phyloP scores from a whole-genome alignment of 2,113 vertebrate genomes.

The Anarrhichthys ocellatus region DNA sequence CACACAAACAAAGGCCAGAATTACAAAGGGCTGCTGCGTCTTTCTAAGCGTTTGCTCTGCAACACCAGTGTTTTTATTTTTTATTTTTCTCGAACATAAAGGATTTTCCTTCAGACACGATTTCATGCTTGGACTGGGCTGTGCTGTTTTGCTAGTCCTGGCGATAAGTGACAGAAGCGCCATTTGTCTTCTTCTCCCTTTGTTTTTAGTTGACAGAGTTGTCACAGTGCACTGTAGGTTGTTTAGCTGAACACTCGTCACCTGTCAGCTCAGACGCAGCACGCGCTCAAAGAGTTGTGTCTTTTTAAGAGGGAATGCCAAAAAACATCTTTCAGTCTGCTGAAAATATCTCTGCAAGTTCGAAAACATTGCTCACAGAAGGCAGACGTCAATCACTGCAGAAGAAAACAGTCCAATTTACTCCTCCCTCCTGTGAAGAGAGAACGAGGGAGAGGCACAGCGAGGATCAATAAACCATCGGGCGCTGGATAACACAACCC shows the following conservation, averaged over 20 bases:
- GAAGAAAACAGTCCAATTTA: slow-evolving; percentile 71
- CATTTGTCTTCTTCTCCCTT: slow-evolving; percentile 48
- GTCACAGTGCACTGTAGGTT: slow-evolving; percentile 51
- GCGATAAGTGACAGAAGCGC: slow-evolving; percentile 51
- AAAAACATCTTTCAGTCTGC: slow-evolving; percentile 11
- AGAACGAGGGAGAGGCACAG: not conserved
- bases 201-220: slow-evolving; percentile 57
- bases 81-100: slow-evolving; percentile 11
- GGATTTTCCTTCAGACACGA: slow-evolving; percentile 41
- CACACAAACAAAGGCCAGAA: slow-evolving; percentile 5
- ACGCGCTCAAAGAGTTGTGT: slow-evolving; percentile 37
- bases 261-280: slow-evolving; percentile 51
- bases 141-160: slow-evolving; percentile 33
- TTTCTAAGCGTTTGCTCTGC: not conserved
- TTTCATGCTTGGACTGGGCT: slow-evolving; percentile 51
- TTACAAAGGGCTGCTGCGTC: slow-evolving; percentile 1
- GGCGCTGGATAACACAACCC: slow-evolving; percentile 42
- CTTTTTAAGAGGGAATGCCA: slow-evolving; percentile 11
- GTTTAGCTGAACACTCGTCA: slow-evolving; percentile 58
- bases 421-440: slow-evolving; percentile 18
- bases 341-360: slow-evolving; percentile 55
- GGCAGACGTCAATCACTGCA: slow-evolving; percentile 61
- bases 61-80: not conserved
- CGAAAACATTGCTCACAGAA: slow-evolving; percentile 37
- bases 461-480: slow-evolving; percentile 65